Conservation (phyloP, 2,113 vertebrate species). For the Cephalopterus ornatus region DNA sequence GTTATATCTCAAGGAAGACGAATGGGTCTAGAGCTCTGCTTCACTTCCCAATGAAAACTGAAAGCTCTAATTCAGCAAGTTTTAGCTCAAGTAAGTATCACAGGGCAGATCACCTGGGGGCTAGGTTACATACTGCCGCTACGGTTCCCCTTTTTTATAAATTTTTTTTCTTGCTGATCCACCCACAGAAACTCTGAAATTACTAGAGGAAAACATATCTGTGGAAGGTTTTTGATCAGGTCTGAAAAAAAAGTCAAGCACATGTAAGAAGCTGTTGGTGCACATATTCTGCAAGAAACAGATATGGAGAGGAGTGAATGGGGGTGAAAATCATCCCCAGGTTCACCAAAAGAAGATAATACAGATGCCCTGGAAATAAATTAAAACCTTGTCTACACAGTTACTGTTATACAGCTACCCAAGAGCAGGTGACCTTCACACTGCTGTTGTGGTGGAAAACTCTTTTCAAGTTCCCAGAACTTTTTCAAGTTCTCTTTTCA, state of each 20-base stretch:
- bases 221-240: neutral
- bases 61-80: neutral
- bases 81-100: neutral
- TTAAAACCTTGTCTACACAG: neutral
- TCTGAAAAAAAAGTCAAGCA: neutral
- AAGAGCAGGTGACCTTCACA: neutral
- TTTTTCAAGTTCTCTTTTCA: too few species aligned
- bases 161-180: neutral
- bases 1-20: neutral
- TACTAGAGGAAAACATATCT: neutral
- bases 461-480: neutral
- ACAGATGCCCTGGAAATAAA: neutral
- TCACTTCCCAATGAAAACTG: neutral
- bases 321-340: neutral
- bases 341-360: neutral
- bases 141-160: neutral
- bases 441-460: neutral
- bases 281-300: neutral
- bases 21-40: neutral
- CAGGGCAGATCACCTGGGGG: neutral
- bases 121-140: neutral
- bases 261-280: neutral
- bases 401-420: neutral
- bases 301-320: neutral
- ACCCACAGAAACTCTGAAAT: neutral